Evolutionary conservation across 2,113 vertebrate species (phyloP).

Genomic region (Calonectris borealis): DNA sequence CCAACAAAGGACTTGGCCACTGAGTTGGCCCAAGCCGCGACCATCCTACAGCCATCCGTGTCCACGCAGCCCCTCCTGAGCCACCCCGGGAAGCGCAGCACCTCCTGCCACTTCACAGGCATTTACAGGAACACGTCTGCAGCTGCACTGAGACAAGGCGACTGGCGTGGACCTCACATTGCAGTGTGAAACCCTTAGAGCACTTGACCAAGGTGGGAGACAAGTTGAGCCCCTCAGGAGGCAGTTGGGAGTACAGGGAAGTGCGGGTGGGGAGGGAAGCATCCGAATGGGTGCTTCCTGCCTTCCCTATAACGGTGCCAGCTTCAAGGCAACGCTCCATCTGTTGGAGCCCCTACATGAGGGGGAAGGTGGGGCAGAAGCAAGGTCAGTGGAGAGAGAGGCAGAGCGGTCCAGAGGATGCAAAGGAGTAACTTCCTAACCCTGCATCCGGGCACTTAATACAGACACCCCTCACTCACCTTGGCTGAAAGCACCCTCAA

Average conservation of each 20-base stretch:
- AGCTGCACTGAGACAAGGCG: accelerated
- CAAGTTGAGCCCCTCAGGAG: background rate
- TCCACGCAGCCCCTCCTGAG: background rate
- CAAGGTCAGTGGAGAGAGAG: background rate
- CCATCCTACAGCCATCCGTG: background rate
- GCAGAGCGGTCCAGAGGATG: background rate
- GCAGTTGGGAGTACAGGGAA: background rate
- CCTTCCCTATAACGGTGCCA: background rate
- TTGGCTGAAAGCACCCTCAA: background rate
- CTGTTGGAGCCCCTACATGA: background rate
- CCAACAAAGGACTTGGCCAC: background rate
- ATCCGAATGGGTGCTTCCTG: background rate
- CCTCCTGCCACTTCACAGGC: background rate
- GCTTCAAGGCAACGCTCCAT: background rate
- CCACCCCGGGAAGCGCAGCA: accelerated
- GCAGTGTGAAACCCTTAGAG: background rate
- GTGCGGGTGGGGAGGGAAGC: background rate
- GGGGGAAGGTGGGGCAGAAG: background rate
- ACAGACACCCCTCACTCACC: background rate
- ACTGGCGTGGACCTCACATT: accelerated
- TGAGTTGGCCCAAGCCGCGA: background rate
- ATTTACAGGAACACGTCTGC: background rate
- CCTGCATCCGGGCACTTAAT: background rate
- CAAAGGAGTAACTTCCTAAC: background rate
- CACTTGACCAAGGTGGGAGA: background rate